Base-by-base conservation (phyloP, 2,888 invertebrate genomes). In the Ctena decussata region DNA sequence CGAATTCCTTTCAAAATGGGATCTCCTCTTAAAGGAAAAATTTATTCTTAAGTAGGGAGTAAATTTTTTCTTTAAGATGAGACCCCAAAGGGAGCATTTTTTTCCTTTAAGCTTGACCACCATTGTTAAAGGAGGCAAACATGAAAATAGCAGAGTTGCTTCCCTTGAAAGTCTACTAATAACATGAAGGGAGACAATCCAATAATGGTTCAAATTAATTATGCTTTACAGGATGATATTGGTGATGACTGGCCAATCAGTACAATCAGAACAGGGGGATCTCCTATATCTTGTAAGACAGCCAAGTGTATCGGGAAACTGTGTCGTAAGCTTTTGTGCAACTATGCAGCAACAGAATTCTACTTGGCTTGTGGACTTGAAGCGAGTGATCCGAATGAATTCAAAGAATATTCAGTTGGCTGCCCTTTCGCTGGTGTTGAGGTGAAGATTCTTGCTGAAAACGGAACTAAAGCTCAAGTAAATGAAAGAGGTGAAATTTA, bases 391-490 rank as follows among this genome's bases (percentile, higher is more conserved):
- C n/a, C n/a, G n/a, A 6, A 27, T 21, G 69, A 37, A 6, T 69
- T 69, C 30, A 3, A 6, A 6, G 69, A 69, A 11, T 69, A 35
- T 15, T 6, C 12, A 18, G 24, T n/a, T 37, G 69, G 69, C 6
- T n/a, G 6, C 6, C 32, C 37, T 11, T 12, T 27, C 15, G 12
- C 32, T 21, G 85, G 73, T 0, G 21, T 77, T 12, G 80, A 77
- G 70, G 46, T 77, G 18, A 85, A 85, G 46, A 46, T 85, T 27
- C 78, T 82, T 27, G 49, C 46, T 32, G 77, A 77, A 65, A 24
- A 57, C 27, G 82, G 77, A 0, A n/a, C 72, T 11, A 69, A 46
- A 2, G 65, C 77, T 15, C 77, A 77, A 0, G 35, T 73, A 46
- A 77, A 82, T 49, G 70, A 69, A 73, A 24, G 71, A 15, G 82